Percentiles rank a stretch among this genome's conserved stretches.
These are phyloP conservation scores for Ernsta delagoae DNA, from an alignment of 2,888 invertebrate species.

Conservation along the genomic window DNA sequence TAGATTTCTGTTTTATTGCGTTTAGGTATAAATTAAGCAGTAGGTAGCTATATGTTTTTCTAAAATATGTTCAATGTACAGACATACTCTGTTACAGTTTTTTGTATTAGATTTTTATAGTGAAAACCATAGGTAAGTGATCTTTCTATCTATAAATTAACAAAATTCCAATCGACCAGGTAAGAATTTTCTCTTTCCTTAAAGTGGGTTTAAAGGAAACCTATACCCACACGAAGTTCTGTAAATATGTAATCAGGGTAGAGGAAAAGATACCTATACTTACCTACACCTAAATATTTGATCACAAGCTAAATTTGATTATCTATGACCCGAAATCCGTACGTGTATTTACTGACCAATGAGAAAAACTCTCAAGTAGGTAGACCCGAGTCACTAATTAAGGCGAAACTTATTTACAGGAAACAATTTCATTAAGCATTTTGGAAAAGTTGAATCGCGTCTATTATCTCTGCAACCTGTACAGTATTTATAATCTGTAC, in stretches of 20 bases:
- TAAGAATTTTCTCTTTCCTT: too few relatives aligned
- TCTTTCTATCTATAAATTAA: too few relatives aligned
- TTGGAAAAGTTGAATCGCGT: not conserved
- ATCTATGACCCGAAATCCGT: not conserved
- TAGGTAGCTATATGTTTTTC: too few relatives aligned
- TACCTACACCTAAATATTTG: not conserved
- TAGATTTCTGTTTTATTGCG: too few relatives aligned
- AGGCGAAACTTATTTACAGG: slow-evolving; percentile 3
- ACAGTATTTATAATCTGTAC: not conserved
- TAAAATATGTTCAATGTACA: too few relatives aligned
- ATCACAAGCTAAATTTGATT: not conserved
- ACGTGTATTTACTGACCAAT: not conserved
- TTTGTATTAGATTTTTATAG: too few relatives aligned
- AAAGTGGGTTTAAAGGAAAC: too few relatives aligned
- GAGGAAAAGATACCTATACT: not conserved
- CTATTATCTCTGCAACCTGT: not conserved
- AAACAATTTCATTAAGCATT: not conserved
- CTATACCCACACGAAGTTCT: too few relatives aligned
- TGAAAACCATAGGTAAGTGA: too few relatives aligned
- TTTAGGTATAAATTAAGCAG: too few relatives aligned
- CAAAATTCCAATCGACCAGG: too few relatives aligned
- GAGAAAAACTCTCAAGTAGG: not conserved
- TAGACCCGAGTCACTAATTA: not conserved
- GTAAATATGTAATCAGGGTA: not conserved
- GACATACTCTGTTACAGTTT: too few relatives aligned